A percentile compares a stretch with the other conserved stretches of the same genome.
phyloP scores from a whole-genome alignment of 2,888 invertebrate species.

The Stenichneumon culpator region DNA sequence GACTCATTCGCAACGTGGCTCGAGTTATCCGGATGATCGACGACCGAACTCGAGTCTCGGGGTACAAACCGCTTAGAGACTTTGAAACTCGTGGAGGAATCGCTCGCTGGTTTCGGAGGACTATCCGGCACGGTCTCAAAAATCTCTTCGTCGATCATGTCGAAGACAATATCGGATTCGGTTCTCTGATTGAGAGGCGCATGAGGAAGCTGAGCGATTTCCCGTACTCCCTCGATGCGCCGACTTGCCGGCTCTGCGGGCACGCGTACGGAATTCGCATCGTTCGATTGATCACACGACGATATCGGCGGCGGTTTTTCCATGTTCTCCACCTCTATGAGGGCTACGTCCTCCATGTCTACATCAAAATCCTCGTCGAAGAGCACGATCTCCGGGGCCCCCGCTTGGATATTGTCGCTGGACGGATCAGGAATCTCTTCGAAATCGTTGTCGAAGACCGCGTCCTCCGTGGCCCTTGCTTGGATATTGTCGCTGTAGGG shows the following conservation, averaged over 20 bases:
- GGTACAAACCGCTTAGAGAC: neutral
- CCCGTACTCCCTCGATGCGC: neutral
- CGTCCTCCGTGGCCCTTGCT: constrained; percentile 71
- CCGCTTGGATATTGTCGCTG: constrained; percentile 74
- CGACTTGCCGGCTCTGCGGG: neutral
- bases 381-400: constrained; percentile 61
- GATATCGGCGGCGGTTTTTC: constrained; percentile 6
- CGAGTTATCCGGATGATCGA: neutral
- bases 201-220: constrained; percentile 11
- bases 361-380: constrained; percentile 79
- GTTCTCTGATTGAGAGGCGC: constrained; percentile 12
- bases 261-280: neutral
- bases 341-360: constrained; percentile 73
- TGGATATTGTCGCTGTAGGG: constrained; percentile 81
- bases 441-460: constrained; percentile 77
- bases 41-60: neutral
- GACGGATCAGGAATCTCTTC: constrained; percentile 85
- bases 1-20: neutral
- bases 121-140: constrained; percentile 36
- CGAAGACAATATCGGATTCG: constrained; percentile 63
- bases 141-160: constrained; percentile 56
- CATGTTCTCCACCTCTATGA: constrained; percentile 70
- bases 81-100: neutral
- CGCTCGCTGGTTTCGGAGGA: neutral
- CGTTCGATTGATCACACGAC: neutral